Evolutionary conservation across 2,797 vertebrate species (phyloP).

Genomic region (Triplophysa yarkandensis): DNA sequence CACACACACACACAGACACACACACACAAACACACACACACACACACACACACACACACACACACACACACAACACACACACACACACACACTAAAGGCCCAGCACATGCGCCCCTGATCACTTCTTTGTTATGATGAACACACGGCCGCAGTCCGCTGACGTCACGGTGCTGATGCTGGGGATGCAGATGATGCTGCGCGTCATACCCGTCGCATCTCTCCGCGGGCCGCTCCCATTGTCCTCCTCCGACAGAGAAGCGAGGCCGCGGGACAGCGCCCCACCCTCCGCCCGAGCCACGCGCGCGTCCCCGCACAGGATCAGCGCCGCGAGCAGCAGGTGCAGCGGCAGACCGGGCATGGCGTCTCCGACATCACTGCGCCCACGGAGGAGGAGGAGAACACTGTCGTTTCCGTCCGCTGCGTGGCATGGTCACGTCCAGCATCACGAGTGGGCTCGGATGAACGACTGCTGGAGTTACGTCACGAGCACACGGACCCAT

Average conservation of each 20-base stretch:
- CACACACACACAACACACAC: too few relatives aligned
- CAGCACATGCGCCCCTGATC: neutral
- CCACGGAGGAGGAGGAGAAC: conserved; percentile 45
- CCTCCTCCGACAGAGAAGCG: conserved; percentile 61
- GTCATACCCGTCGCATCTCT: conserved; percentile 57
- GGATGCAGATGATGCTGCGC: conserved; percentile 40
- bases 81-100: too few relatives aligned
- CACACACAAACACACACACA: too few relatives aligned
- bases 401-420: conserved; percentile 40
- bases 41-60: too few relatives aligned
- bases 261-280: conserved; percentile 63
- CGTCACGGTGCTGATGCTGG: conserved; percentile 6
- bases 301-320: conserved; percentile 64
- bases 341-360: conserved; percentile 68
- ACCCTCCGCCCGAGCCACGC: conserved; percentile 63
- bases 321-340: conserved; percentile 65
- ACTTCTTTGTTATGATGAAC: conserved; percentile 27
- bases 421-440: conserved; percentile 36
- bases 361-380: conserved; percentile 72
- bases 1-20: too few relatives aligned
- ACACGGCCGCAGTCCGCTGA: neutral
- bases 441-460: conserved; percentile 2
- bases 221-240: conserved; percentile 42
- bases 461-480: conserved; percentile 15
- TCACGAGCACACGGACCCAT: conserved; percentile 31